Base-by-base conservation (phyloP, 92 coral and sea anemone species). In the Heliopora coerulea region DNA sequence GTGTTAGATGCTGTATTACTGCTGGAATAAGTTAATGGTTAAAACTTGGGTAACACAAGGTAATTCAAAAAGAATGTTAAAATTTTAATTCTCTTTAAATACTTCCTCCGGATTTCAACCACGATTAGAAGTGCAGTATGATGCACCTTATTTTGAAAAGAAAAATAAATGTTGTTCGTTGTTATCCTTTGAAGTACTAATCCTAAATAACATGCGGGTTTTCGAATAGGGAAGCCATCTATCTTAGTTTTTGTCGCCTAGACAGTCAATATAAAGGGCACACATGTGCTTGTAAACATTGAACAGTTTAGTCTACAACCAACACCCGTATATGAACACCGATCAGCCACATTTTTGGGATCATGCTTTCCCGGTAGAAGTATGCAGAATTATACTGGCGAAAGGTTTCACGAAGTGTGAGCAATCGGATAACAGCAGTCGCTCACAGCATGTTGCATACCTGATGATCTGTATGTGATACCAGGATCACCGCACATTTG, bases 351-450 rank as follows among this genome's bases (percentile, higher is more conserved):
- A n/a, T n/a, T n/a, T n/a, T n/a, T n/a, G 11, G 42, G 42, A 37
- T 11, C 6, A 37, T 37, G 7, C 15, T 10, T 46, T 46, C 2
- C 15, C 10, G n/a, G n/a, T 8, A 6, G 52, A 46, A 46, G n/a
- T 46, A 46, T 15, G 15, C 52, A 46, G 52, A 46, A 46, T 46
- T 46, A 46, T 46, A 46, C 15, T 6, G 7, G 15, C 14, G 52
- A 6, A 46, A 15, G 15, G 10, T 6, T 46, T 46, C 52, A 2
- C 52, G n/a, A 46, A 46, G 52, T 46, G 52, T 8, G 52, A 6
- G 10, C 14, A 46, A 46, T 46, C 52, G 52, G 52, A 46, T 46
- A 46, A 46, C 52, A 46, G 52, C 52, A 46, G 52, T 46, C 52
- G n/a, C n/a, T 46, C 52, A 46, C 61, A 56, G 61, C 61, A 15